Conservation (phyloP, 37 sponge, comb jelly and placozoan genomes). For the Amphimedon queenslandica region DNA sequence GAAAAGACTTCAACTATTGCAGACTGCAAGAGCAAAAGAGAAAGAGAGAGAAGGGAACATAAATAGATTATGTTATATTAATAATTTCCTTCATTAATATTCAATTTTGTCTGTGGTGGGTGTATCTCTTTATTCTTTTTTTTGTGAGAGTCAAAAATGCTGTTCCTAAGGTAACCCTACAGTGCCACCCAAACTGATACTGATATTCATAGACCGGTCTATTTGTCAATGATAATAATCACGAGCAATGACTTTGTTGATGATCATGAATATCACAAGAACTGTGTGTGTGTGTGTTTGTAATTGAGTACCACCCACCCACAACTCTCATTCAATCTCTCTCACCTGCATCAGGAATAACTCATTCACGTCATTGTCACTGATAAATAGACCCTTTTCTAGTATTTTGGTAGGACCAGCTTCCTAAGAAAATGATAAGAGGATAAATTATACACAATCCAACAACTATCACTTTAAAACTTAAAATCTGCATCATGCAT, state of each 20-base stretch:
- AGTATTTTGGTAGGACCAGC: constrained; percentile 20
- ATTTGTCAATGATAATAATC: background rate
- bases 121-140: no score
- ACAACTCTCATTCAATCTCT: background rate
- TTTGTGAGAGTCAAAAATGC: no score
- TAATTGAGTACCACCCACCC: no score
- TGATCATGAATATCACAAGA: no score
- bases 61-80: background rate
- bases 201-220: background rate
- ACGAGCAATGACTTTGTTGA: background rate
- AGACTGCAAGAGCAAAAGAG: background rate
- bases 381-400: constrained; percentile 26
- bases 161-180: no score
- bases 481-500: no score
- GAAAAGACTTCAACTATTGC: constrained; percentile 1
- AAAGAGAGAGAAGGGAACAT: background rate
- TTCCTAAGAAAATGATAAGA: background rate
- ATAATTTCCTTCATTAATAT: no score
- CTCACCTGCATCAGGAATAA: constrained; percentile 26
- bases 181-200: background rate
- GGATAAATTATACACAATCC: no score
- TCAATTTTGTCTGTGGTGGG: no score
- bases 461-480: no score
- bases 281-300: no score
- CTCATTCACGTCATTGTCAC: constrained; percentile 38